Base-by-base conservation (phyloP, 2,113 vertebrate species). In the Typhlomys cinereus region DNA sequence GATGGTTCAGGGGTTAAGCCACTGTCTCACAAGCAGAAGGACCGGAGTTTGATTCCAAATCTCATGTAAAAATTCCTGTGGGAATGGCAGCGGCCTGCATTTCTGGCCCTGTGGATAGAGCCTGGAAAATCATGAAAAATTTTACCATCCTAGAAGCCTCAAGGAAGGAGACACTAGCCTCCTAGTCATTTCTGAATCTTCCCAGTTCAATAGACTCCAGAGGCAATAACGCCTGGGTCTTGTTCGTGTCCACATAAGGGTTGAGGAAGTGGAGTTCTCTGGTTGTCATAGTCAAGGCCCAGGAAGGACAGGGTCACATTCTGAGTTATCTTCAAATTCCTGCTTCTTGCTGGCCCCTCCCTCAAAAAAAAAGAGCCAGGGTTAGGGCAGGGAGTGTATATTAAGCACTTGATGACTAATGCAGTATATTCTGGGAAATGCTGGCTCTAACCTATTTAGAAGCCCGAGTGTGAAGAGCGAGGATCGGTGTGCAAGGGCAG, bases 391-490 rank as follows among this genome's bases (percentile, higher is more conserved):
- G 27, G 52, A n/a, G 25, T 29, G 41, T 85, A 61, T 46, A 76
- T 94, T 57, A 84, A 75, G 79, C 66, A 39, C 79, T 29, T 71
- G 88, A 73, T 96, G 93, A 93, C 86, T 94, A 89, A 95, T 71
- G 27, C 57, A 18, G 41, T 2, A 0, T 94, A 92, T 96, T 95
- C 95, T 92, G 90, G 86, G 93, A 96, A 94, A 96, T 39, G n/a
- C 15, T 85, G 93, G 66, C 75, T 80, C 89, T 79, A 78, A 78
- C 91, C 94, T 91, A 94, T 93, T 96, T 95, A 95, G 92, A 85
- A 89, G 81, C 76, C 5, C 31, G 85, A 50, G 92, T 83, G 84
- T 61, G 62, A 62, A 64, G 79, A 39, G 67, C 50, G 81, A 83
- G 59, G 34, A n/a, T n/a, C n/a, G n/a, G n/a, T n/a, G n/a, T 25